phyloP scores from a whole-genome alignment of 64 coral and sea anemone genomes.

The Catalaphyllia jardinei region DNA sequence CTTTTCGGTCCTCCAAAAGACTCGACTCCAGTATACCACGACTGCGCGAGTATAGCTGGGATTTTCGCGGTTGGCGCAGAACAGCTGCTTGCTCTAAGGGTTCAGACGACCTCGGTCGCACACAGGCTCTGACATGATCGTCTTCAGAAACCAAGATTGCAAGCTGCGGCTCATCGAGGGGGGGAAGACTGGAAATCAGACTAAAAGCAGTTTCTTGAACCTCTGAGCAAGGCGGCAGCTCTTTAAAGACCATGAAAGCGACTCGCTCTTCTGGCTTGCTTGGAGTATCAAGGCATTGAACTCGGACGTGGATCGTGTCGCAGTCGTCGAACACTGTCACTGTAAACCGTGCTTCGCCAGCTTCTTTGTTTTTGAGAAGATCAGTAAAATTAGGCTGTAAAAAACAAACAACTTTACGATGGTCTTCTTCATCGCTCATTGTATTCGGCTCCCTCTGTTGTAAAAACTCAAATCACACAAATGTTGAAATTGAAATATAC shows the following conservation, averaged over 20 bases:
- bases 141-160: slow-evolving; percentile 68
- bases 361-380: slow-evolving; percentile 52
- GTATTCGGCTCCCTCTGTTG: not conserved
- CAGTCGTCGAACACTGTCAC: slow-evolving; percentile 58
- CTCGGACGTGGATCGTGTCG: slow-evolving; percentile 63
- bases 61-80: slow-evolving; percentile 77
- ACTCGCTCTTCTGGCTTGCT: slow-evolving; percentile 28
- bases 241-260: slow-evolving; percentile 52
- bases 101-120: slow-evolving; percentile 37
- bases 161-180: slow-evolving; percentile 45
- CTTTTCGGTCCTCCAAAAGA: slow-evolving; percentile 77
- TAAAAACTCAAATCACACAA: not conserved
- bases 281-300: slow-evolving; percentile 3
- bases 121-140: slow-evolving; percentile 66
- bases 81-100: slow-evolving; percentile 54
- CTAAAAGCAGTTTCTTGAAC: not conserved
- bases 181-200: slow-evolving; percentile 17
- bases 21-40: slow-evolving; percentile 91
- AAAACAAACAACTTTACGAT: slow-evolving; percentile 78
- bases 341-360: slow-evolving; percentile 27
- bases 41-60: slow-evolving; percentile 89
- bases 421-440: slow-evolving; percentile 22
- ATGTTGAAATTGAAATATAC: slow-evolving; percentile 6
- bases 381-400: slow-evolving; percentile 92
- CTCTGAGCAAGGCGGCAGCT: slow-evolving; percentile 42